Evolutionary conservation across 2,113 vertebrate species (phyloP), one percentile per base, ranked within the genome.

Genomic region (Tretioscincus oriximinensis): DNA sequence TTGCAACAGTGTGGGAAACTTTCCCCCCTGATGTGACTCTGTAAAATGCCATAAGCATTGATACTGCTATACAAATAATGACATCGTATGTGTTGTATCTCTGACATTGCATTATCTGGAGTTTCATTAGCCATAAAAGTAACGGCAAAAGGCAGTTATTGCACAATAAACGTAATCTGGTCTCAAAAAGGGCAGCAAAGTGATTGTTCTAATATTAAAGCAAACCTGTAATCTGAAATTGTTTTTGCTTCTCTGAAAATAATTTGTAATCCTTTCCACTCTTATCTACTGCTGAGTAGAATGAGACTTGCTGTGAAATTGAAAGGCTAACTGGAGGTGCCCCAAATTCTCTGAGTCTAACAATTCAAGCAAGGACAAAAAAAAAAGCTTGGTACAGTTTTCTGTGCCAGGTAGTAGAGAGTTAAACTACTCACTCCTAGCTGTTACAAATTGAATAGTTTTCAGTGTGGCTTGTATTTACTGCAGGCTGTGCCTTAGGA

Each of bases 151-250:
- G 81, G 1, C 76, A 87, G 77, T n/a, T 61, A 80, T 84, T 89
- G 71, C 64, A 78, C 74, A 86, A 69, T 61, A 85, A 85, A 73
- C 77, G 0, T 73, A 85, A 29, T 78, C 73, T 84, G n/a, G 79
- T 92, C 54, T 92, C 83, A 83, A 51, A 58, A 87, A 60, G 69
- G 20, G 7, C 35, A 28, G 7, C 35, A 20, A 5, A 49, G 84
- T 83, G 83, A 76, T 79, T 80, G 78, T 88, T 91, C 83, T 87
- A 82, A 85, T 89, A 88, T 89, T 91, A 87, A 91, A 91, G 78
- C 78, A 87, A 91, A 90, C 58, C 60, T 35, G 85, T 78, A 81
- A 83, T 80, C 54, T 84, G 77, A 90, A 91, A 87, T 82, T 83
- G n/a, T n/a, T 71, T 72, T 28, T 47, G 66, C 29, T 58, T 6